A percentile compares a stretch with the other conserved stretches of the same genome.
phyloP scores from a whole-genome alignment of 2,888 invertebrate genomes.

The Dryomyza anilis region DNA sequence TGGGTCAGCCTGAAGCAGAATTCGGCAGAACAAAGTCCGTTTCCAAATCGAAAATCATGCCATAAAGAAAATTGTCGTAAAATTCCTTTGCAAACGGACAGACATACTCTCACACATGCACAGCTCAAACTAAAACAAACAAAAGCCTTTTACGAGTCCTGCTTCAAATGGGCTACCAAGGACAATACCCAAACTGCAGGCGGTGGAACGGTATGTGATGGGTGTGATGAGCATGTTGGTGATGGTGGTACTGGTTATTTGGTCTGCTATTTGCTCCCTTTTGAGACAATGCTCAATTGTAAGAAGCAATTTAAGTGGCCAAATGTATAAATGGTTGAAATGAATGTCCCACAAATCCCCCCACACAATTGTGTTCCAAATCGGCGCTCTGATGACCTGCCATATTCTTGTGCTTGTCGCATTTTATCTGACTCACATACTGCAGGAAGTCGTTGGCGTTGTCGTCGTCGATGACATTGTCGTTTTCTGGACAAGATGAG shows the following conservation, averaged over 20 bases:
- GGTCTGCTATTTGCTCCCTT: not conserved
- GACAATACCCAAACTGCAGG: not conserved
- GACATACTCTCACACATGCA: not conserved
- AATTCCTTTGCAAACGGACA: constrained; percentile 40
- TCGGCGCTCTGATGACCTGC: constrained; percentile 2
- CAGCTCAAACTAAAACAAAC: constrained; percentile 1
- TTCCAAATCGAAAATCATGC: constrained; percentile 49
- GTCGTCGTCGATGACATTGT: no score
- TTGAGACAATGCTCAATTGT: constrained; percentile 1
- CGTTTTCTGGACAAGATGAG: constrained; percentile 1
- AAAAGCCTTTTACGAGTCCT: not conserved
- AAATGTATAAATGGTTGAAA: constrained; percentile 51
- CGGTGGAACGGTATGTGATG: not conserved
- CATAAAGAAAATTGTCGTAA: constrained; percentile 54
- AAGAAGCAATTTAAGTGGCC: constrained; percentile 20
- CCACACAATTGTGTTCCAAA: not conserved
- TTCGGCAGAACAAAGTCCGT: not conserved
- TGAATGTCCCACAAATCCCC: constrained; percentile 50
- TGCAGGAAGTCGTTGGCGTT: constrained; percentile 15
- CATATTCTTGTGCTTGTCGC: not conserved
- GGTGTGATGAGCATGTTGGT: not conserved
- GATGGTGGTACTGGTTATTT: not conserved
- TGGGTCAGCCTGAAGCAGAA: not conserved
- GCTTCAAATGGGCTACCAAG: not conserved
- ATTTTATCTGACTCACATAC: not conserved